phyloP scores from a whole-genome alignment of 2,888 invertebrate species.

The Notocelia uddmanniana region DNA sequence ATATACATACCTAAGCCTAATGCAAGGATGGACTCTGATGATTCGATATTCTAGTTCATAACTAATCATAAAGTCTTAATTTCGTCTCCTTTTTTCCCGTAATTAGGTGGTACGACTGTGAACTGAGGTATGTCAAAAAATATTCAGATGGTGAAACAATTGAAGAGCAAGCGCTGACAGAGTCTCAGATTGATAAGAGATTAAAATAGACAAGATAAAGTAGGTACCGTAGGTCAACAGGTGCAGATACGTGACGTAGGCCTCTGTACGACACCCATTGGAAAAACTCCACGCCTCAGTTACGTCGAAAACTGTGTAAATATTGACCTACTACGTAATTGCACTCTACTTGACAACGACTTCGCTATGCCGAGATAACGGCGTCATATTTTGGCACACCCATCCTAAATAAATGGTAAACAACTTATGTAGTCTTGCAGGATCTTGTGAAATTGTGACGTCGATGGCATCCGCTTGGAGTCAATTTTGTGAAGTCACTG shows the following conservation, averaged over 20 bases:
- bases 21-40: slow-evolving; percentile 3
- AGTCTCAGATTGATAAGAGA: slow-evolving; percentile 53
- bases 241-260: slow-evolving; percentile 63
- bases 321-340: slow-evolving; percentile 71
- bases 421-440: slow-evolving; percentile 47
- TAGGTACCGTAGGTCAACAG: slow-evolving; percentile 46
- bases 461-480: slow-evolving; percentile 23
- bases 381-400: slow-evolving; percentile 55
- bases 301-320: slow-evolving; percentile 72
- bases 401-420: slow-evolving; percentile 56
- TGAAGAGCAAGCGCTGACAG: slow-evolving; percentile 12
- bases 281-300: slow-evolving; percentile 77
- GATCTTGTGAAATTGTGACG: slow-evolving; percentile 55
- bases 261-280: slow-evolving; percentile 49
- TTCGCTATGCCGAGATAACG: slow-evolving; percentile 54
- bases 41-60: too few relatives aligned
- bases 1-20: slow-evolving; percentile 8
- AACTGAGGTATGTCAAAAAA: slow-evolving; percentile 11
- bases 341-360: slow-evolving; percentile 47
- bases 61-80: too few relatives aligned
- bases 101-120: too few relatives aligned
- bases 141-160: slow-evolving; percentile 27
- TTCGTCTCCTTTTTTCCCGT: too few relatives aligned
- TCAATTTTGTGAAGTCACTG: slow-evolving; percentile 20
- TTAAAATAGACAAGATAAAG: slow-evolving; percentile 53